phyloP scores from a whole-genome alignment of 2,888 invertebrate genomes.

The Pasiphila rectangulata region DNA sequence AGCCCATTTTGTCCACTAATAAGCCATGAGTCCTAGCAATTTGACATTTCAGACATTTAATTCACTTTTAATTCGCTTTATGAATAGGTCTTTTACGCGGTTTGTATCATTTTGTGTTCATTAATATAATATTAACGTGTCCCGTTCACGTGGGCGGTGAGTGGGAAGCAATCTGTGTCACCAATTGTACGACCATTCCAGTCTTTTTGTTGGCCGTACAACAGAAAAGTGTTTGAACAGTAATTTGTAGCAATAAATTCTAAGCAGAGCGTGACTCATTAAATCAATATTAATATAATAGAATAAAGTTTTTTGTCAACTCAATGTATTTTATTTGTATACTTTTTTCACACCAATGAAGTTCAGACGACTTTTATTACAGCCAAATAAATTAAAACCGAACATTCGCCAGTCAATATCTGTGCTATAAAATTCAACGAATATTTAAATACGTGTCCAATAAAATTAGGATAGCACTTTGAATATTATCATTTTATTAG shows the following conservation, averaged over 20 bases:
- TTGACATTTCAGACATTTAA: slow-evolving; percentile 77
- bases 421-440: slow-evolving; percentile 25
- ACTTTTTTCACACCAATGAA: slow-evolving; percentile 3
- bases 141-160: slow-evolving; percentile 61
- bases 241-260: slow-evolving; percentile 52
- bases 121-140: slow-evolving; percentile 70
- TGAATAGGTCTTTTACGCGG: slow-evolving; percentile 75
- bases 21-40: slow-evolving; percentile 69
- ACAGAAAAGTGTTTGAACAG: slow-evolving; percentile 48
- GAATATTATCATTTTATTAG: slow-evolving; percentile 31
- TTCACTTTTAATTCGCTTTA: slow-evolving; percentile 72
- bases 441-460: slow-evolving; percentile 24
- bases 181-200: slow-evolving; percentile 43
- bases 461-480: slow-evolving; percentile 29
- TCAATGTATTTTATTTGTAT: too few species aligned
- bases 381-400: slow-evolving; percentile 22
- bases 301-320: too few species aligned
- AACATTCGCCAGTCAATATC: slow-evolving; percentile 18
- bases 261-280: slow-evolving; percentile 51
- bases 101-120: slow-evolving; percentile 75
- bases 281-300: too few species aligned
- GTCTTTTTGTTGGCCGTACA: slow-evolving; percentile 36
- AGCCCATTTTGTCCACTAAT: slow-evolving; percentile 50
- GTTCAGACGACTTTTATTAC: slow-evolving; percentile 4
- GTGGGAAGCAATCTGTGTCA: slow-evolving; percentile 55